phyloP scores from a whole-genome alignment of 1,140 invertebrate species.

The Drosophila sp. region DNA sequence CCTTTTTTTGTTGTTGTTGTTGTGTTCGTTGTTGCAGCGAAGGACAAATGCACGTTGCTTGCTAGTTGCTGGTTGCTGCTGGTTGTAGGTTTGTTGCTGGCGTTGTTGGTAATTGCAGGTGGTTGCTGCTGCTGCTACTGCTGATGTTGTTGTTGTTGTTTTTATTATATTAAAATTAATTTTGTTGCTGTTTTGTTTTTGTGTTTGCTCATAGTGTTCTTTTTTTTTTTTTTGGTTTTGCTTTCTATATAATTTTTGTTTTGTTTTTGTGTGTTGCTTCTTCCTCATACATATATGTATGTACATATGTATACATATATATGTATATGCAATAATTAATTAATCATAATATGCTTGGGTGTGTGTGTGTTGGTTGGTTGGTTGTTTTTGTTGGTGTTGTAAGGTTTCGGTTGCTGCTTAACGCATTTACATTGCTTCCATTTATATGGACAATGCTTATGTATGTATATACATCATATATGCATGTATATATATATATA shows the following conservation, averaged over 20 bases:
- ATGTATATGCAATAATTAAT: conserved; percentile 54
- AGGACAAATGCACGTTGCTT: conserved; percentile 28
- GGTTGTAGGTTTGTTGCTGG: conserved; percentile 45
- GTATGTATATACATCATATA: conserved; percentile 15
- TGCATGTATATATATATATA: conserved; percentile 37
- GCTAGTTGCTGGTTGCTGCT: conserved; percentile 34
- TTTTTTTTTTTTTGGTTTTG: conserved; percentile 31
- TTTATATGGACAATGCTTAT: conserved; percentile 42
- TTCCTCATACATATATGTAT: not conserved
- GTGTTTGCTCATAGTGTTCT: conserved; percentile 52
- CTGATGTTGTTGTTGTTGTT: conserved; percentile 50
- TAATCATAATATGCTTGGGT: conserved; percentile 56
- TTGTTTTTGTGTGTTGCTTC: conserved; percentile 17
- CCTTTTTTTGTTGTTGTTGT: conserved; percentile 28
- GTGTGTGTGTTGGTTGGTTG: conserved; percentile 51
- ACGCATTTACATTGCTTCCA: conserved; percentile 59
- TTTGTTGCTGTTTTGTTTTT: conserved; percentile 49
- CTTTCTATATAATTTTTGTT: conserved; percentile 37
- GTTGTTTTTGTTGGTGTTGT: conserved; percentile 33
- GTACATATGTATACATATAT: conserved; percentile 29
- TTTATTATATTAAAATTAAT: conserved; percentile 79
- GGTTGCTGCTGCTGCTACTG: conserved; percentile 45
- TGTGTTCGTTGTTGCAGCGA: conserved; percentile 19
- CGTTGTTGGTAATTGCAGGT: not conserved
- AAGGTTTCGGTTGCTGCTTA: conserved; percentile 45